Percentiles rank a stretch among this genome's conserved stretches.
phyloP scores from a whole-genome alignment of 1,140 invertebrate genomes.

The Achroia grisella region DNA sequence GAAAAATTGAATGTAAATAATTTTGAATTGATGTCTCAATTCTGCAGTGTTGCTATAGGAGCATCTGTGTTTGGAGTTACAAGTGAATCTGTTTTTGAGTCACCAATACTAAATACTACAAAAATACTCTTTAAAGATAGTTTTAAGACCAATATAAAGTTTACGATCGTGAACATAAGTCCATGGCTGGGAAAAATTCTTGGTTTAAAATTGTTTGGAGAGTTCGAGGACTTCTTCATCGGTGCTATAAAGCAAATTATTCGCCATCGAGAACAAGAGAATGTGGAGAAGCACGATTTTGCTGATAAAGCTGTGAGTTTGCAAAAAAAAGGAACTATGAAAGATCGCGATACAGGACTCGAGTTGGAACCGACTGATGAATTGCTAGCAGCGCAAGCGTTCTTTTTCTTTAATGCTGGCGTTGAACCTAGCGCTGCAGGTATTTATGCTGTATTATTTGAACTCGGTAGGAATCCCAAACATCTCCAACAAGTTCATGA shows the following conservation, averaged over 20 bases:
- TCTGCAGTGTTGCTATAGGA: slow-evolving; percentile 23
- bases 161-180: slow-evolving; percentile 5
- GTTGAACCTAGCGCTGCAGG: slow-evolving; percentile 66
- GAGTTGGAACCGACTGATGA: slow-evolving; percentile 42
- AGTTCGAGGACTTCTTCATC: slow-evolving; percentile 19
- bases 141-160: slow-evolving; percentile 11
- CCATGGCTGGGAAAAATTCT: not conserved
- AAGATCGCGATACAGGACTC: slow-evolving; percentile 24
- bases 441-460: slow-evolving; percentile 47
- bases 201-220: slow-evolving; percentile 8
- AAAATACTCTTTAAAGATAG: slow-evolving; percentile 14
- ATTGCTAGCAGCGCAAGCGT: slow-evolving; percentile 66
- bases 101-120: slow-evolving; percentile 26
- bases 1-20: slow-evolving; percentile 3
- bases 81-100: slow-evolving; percentile 19
- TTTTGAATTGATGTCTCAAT: slow-evolving; percentile 4
- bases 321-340: slow-evolving; percentile 23
- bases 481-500: slow-evolving; percentile 52
- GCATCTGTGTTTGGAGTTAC: slow-evolving; percentile 31
- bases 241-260: slow-evolving; percentile 30
- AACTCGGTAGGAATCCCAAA: slow-evolving; percentile 51
- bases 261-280: slow-evolving; percentile 18
- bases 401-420: slow-evolving; percentile 75
- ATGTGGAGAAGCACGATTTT: slow-evolving; percentile 33
- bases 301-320: slow-evolving; percentile 31